Evolutionary conservation across 2,888 invertebrate species (phyloP), one percentile per base, ranked within the genome.

Genomic region (Aphidius colemani): DNA sequence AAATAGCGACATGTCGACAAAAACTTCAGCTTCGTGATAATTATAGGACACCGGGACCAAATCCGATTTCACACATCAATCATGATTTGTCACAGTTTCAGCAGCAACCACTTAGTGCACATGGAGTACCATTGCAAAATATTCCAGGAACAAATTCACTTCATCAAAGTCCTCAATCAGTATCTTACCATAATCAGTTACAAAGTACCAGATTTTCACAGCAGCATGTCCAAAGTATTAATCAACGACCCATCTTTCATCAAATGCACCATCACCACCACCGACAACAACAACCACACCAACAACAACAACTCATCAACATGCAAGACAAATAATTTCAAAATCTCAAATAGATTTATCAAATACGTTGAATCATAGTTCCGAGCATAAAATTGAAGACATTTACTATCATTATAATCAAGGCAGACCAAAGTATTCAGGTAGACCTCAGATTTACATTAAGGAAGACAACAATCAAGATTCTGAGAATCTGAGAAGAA

Each of bases 261-360:
- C 81, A 84, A 59, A 78, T 85, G 74, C 85, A 85, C 66, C 82
- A 85, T 83, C 86, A 85, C 43, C 84, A 84, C 64, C 81, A 85
- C 83, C 86, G 84, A 40, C 78, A 77, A 63, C 63, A 74, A 44
- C 66, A 64, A 8, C 70, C 66, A 3, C 72, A 70, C 2, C 78
- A 76, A 58, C 76, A 75, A 40, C 72, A 66, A 41, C 69, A 71
- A 3, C 74, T 45, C 79, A 79, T 63, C 79, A 80, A 45, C 81
- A 78, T 59, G 70, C 72, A 0, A 70, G 79, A 10, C 81, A 81
- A 53, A 74, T 76, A 1, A 78, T 81, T 59, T 77, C 80, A 6
- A 71, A 80, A 53, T 81, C 81, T 2, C 81, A 81, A 64, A 78
- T 81, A 55, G 81, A 81, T 63, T 69, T 81, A 45, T 80, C 80